Base-by-base conservation (phyloP, 2,113 vertebrate species). In the Oxyruncus cristatus region DNA sequence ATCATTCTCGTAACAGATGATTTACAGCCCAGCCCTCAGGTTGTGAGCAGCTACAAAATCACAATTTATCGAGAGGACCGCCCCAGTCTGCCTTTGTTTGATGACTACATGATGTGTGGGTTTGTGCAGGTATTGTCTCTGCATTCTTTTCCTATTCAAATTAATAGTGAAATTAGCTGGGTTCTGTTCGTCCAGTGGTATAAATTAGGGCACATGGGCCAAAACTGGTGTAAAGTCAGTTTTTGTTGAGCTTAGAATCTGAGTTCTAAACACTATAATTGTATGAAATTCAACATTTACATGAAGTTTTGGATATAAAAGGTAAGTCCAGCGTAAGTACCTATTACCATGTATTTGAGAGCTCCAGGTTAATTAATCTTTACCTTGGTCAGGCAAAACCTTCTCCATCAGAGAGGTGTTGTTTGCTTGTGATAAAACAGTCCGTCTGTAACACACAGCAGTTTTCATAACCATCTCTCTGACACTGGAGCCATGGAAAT, bases 61-160 rank as follows among this genome's bases (percentile, higher is more conserved):
- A 98, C 98, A 70, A 88, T 99, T 89, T 98, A 96, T 92, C 98
- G 99, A 28, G 99, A 99, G 91, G 98, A 98, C 85, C 99, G 98
- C 11, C 99, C 99, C 72, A 99, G 98, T 88, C 97, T 99, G 86
- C 99, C 99, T 32, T 98, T 99, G 93, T 99, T 99, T 90, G 98
- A 98, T 61, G 98, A 99, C 80, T 99, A 99, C 32, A 98, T 98
- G 96, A 98, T 97, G 32, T 99, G 99, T 56, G 98, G 99, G 56
- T 99, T 99, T 95, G 81, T 99, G 52, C 99, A 99, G 98, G 99
- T 99, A 97, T 46, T 96, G 70, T 95, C 44, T 71, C 20, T 44
- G 5, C 82, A 77, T 89, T 81, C 23, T 79, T 94, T 56, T 76
- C 9, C 20, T 92, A 18, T 68, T 20, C 27, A 61, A 27, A 61